Base-by-base conservation (phyloP, 2,888 invertebrate species). In the Scaptomyza flava region DNA sequence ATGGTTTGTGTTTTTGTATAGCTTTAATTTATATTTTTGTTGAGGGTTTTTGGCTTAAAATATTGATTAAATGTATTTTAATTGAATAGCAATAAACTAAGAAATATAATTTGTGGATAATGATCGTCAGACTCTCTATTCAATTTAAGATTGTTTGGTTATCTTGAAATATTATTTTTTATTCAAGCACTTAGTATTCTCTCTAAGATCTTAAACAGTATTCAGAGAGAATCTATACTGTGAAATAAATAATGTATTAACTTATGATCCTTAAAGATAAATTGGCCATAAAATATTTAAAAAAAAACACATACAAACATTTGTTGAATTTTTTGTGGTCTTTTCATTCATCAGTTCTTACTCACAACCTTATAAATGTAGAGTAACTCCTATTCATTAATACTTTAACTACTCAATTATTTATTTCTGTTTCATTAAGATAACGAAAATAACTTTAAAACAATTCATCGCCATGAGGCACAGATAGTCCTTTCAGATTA, bases 41-140 rank as follows among this genome's bases (percentile, higher is more conserved):
- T 2, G 2, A 14, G 6, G 43, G 20, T 31, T 59, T 45, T 45
- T 23, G 17, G 43, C 64, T 9, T 46, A 5, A 56, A 48, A 23
- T 23, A 23, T 23, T 23, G 23, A 30, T 36, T 46, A 36, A 56
- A 17, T 46, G n/a, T n/a, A n/a, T n/a, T n/a, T n/a, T n/a, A n/a
- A n/a, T n/a, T n/a, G n/a, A n/a, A n/a, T n/a, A n/a, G n/a, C n/a
- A n/a, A n/a, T n/a, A n/a, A n/a, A n/a, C n/a, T n/a, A n/a, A n/a
- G n/a, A n/a, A n/a, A 47, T 45, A 54, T 47, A 41, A 68, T 60
- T 57, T 61, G 50, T 50, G 14, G 7, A 30, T 38, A 62, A 56
- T 52, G 31, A 48, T 20, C 12, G 7, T 20, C 8, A 6, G 20
- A 12, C 31, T 42, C 1, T 31, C 2, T 38, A 38, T 14, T 38